Percentiles rank a stretch among this genome's conserved stretches.
Evolutionary conservation across 1,140 invertebrate species (phyloP).

Genomic region (Lepidurus couesii): DNA sequence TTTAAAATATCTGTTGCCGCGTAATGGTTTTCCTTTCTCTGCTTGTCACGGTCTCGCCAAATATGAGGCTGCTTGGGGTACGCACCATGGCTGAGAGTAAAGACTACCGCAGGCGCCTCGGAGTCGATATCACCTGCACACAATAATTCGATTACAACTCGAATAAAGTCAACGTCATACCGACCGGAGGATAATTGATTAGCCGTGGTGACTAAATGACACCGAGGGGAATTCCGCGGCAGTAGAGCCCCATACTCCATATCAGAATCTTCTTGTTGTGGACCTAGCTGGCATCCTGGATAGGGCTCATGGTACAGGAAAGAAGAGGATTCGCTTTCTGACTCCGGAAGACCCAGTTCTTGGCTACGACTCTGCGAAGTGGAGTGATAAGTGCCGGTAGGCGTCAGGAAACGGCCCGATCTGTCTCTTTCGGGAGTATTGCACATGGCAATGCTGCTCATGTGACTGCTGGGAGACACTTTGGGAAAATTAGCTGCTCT

Average conservation of each 20-base stretch:
- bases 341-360: conserved; percentile 41
- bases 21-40: conserved; percentile 54
- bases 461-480: conserved; percentile 21
- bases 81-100: conserved; percentile 42
- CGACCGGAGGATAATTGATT: background rate
- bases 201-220: background rate
- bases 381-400: conserved; percentile 41
- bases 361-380: background rate
- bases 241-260: conserved; percentile 2
- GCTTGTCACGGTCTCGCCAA: conserved; percentile 46
- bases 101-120: background rate
- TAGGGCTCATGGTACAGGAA: conserved; percentile 56
- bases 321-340: conserved; percentile 53
- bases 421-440: conserved; percentile 41
- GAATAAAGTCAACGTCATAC: background rate
- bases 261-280: background rate
- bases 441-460: conserved; percentile 25
- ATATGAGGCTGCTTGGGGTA: conserved; percentile 50
- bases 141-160: background rate
- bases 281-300: conserved; percentile 41
- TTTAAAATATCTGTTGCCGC: conserved; percentile 64
- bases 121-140: background rate
- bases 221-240: background rate
- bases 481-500: background rate
- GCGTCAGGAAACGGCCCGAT: conserved; percentile 46